Evolutionary conservation across 2,113 vertebrate genomes (phyloP).

Genomic region (cattle (Bos taurus)): ARS-UCD2.0 NC_037340.1:8176501-8177000

Average conservation of each 20-base stretch:
- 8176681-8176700: too few species aligned
- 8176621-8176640: not conserved
- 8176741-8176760: too few species aligned
- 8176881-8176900: not conserved
- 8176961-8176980: not conserved
- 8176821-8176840: not conserved
- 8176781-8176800: too few species aligned
- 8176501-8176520: not conserved
- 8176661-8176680: not conserved
- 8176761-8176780: too few species aligned
- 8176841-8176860: not conserved
- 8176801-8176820: not conserved
- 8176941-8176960: not conserved
- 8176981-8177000: not conserved
- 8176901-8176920: not conserved
- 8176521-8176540: not conserved
- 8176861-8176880: constrained; percentile 14
- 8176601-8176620: not conserved
- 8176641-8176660: not conserved
- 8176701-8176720: too few species aligned
- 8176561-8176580: not conserved
- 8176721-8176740: too few species aligned
- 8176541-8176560: not conserved
- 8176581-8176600: not conserved
- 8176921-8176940: constrained; percentile 22